Evolutionary conservation across 37 sponge, comb jelly and placozoan species (phyloP).

Genomic region (Diacarnus erythraeanus): DNA sequence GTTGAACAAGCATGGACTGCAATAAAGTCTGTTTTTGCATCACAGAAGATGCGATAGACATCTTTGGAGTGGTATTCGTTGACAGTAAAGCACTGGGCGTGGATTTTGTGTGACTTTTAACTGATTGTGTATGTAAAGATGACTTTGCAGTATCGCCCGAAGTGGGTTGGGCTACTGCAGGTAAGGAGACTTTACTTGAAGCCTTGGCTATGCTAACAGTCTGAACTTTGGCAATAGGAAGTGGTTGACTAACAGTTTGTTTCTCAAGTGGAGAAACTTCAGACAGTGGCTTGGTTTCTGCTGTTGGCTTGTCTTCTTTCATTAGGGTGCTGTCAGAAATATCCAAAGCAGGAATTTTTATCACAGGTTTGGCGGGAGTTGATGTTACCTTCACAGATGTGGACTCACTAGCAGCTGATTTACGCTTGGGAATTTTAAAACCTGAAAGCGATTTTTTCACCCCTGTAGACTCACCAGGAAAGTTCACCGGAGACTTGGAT

Average conservation of each 20-base stretch:
- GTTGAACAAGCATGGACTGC: too few relatives aligned
- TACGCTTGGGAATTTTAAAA: constrained; percentile 44
- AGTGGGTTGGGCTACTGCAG: too few relatives aligned
- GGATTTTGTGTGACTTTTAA: background rate
- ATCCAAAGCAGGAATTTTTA: constrained; percentile 11
- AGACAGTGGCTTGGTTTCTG: background rate
- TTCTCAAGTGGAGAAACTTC: background rate
- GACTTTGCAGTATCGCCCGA: background rate
- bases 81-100: too few relatives aligned
- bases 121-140: too few relatives aligned
- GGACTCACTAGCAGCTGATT: background rate
- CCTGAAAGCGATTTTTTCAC: constrained; percentile 10
- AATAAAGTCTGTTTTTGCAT: background rate
- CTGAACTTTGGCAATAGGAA: background rate
- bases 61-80: too few relatives aligned
- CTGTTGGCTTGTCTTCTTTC: background rate
- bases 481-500: background rate
- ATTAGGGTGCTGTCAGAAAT: background rate
- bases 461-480: background rate
- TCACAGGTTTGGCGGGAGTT: background rate
- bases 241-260: background rate
- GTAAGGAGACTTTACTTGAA: background rate
- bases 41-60: background rate
- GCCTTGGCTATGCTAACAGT: background rate
- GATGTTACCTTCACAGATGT: background rate